phyloP scores from a whole-genome alignment of 2,797 vertebrate genomes.

The Betta splendens region DNA sequence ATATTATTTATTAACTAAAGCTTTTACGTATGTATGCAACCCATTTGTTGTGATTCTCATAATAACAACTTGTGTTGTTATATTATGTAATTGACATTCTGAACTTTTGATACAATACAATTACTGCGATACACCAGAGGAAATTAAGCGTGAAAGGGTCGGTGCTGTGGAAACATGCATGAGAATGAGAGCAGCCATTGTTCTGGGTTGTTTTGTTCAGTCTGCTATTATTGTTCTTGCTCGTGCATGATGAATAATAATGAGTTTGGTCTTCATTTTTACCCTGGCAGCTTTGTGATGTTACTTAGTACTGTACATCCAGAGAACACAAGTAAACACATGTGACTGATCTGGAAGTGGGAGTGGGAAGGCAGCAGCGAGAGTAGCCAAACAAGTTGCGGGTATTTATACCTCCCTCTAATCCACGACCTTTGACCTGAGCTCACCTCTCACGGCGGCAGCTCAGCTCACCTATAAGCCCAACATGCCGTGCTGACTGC shows the following conservation, averaged over 20 bases:
- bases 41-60: background rate
- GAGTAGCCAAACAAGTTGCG: slow-evolving; percentile 60
- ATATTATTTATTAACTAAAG: slow-evolving; percentile 1
- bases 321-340: slow-evolving; percentile 38
- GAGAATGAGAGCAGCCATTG: slow-evolving; percentile 40
- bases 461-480: slow-evolving; percentile 50
- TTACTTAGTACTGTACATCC: background rate
- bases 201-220: slow-evolving; percentile 16
- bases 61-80: too few species aligned
- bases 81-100: too few species aligned
- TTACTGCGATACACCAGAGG: background rate
- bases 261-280: slow-evolving; percentile 1
- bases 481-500: slow-evolving; percentile 29
- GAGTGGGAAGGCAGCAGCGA: slow-evolving; percentile 67
- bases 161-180: slow-evolving; percentile 3
- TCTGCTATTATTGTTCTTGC: background rate
- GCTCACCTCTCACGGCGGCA: slow-evolving; percentile 52
- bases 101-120: too few species aligned
- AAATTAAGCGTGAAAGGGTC: background rate
- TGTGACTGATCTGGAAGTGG: slow-evolving; percentile 30
- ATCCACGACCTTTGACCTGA: slow-evolving; percentile 58
- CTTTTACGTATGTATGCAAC: too few species aligned
- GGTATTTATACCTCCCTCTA: slow-evolving; percentile 74
- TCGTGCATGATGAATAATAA: background rate
- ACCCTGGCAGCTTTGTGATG: background rate